Conservation (phyloP, 1,140 invertebrate genomes). For the Apis mellifera region Amel_HAv3.1 CM009932.2:10642501-10643000, state of each 20-base stretch:
- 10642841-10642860: not conserved
- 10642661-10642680: conserved; percentile 69
- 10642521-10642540: conserved; percentile 77
- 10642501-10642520: conserved; percentile 62
- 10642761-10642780: conserved; percentile 54
- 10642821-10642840: conserved; percentile 38
- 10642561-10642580: conserved; percentile 64
- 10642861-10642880: too few relatives aligned
- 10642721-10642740: conserved; percentile 60
- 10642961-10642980: too few relatives aligned
- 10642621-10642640: not conserved
- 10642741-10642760: conserved; percentile 53
- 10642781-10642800: conserved; percentile 64
- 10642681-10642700: conserved; percentile 8
- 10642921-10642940: too few relatives aligned
- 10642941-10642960: too few relatives aligned
- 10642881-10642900: not conserved
- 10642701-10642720: conserved; percentile 48
- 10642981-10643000: too few relatives aligned
- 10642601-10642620: conserved; percentile 6
- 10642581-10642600: conserved; percentile 76
- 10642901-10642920: not conserved
- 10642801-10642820: conserved; percentile 54
- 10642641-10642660: conserved; percentile 70
- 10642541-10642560: conserved; percentile 74